These are phyloP conservation scores for Hiodon tergisus DNA, from an alignment of 2,113 vertebrate species.

Conservation along the genomic window DNA sequence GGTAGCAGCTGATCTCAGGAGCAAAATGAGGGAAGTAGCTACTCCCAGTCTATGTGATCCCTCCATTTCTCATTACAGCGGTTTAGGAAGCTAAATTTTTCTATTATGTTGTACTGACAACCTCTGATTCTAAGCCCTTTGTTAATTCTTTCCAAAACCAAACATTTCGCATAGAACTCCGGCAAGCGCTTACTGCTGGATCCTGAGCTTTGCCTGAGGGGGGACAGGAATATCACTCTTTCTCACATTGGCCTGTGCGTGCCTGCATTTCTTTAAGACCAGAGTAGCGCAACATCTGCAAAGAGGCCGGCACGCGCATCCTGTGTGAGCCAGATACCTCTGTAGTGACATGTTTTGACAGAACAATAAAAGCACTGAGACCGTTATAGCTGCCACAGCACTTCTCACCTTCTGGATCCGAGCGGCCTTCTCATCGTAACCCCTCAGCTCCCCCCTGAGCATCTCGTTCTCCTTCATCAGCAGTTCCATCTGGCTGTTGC, in stretches of 20 bases:
- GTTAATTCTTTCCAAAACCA: conserved; percentile 22
- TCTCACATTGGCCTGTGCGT: no score
- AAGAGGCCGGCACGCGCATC: not conserved
- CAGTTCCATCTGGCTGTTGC: conserved; percentile 55
- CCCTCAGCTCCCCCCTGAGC: conserved; percentile 78
- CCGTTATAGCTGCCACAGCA: not conserved
- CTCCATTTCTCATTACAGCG: conserved; percentile 21
- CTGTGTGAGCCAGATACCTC: not conserved
- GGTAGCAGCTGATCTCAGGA: no score
- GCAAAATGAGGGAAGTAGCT: conserved; percentile 17
- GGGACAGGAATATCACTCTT: no score
- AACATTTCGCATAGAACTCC: not conserved
- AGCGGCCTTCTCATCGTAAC: conserved; percentile 68
- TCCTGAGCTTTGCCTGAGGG: not conserved
- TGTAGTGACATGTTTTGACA: not conserved
- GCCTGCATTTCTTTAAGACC: no score
- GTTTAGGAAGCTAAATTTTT: conserved; percentile 32
- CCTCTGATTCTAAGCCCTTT: conserved; percentile 28
- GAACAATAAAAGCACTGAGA: not conserved
- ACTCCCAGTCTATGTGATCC: conserved; percentile 15
- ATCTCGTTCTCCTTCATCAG: conserved; percentile 79
- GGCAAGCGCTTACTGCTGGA: not conserved
- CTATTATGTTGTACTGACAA: conserved; percentile 35
- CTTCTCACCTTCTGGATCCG: conserved; percentile 84
- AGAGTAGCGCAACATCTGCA: not conserved